phyloP scores from a whole-genome alignment of 2,888 invertebrate genomes.

The Drosophila nr. fundita region DNA sequence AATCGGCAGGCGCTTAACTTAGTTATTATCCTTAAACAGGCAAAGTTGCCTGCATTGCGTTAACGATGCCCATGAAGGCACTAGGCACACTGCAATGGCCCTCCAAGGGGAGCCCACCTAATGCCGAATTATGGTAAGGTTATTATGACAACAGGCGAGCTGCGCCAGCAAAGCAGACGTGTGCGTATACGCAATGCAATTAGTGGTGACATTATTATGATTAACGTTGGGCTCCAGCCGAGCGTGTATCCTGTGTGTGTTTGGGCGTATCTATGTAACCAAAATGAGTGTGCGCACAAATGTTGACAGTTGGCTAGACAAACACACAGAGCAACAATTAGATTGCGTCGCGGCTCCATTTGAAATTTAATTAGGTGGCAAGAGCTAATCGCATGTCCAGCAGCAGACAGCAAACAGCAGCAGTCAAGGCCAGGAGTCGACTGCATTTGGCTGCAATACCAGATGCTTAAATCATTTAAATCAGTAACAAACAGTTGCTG shows the following conservation, averaged over 20 bases:
- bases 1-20: constrained; percentile 15
- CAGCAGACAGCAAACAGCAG: constrained; percentile 12
- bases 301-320: constrained; percentile 27
- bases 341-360: constrained; percentile 53
- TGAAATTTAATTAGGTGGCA: constrained; percentile 73
- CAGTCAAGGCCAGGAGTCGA: constrained; percentile 14
- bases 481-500: constrained; percentile 20
- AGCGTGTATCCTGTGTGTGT: constrained; percentile 33
- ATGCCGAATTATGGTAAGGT: constrained; percentile 67
- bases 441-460: constrained; percentile 5
- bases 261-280: constrained; percentile 18
- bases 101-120: constrained; percentile 39
- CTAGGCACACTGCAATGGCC: not conserved
- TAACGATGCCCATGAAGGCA: constrained; percentile 46
- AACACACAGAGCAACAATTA: constrained; percentile 44
- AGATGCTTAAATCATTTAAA: constrained; percentile 42
- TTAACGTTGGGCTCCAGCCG: constrained; percentile 56
- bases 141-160: constrained; percentile 39
- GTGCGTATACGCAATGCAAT: constrained; percentile 80
- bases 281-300: constrained; percentile 24
- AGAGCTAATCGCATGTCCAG: constrained; percentile 44
- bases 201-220: constrained; percentile 79
- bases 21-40: constrained; percentile 13
- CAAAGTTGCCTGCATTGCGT: constrained; percentile 37
- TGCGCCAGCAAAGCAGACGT: constrained; percentile 28